These are phyloP conservation scores for Corythornis cristatus DNA, from an alignment of 2,113 vertebrate genomes.

Conservation along the genomic window DNA sequence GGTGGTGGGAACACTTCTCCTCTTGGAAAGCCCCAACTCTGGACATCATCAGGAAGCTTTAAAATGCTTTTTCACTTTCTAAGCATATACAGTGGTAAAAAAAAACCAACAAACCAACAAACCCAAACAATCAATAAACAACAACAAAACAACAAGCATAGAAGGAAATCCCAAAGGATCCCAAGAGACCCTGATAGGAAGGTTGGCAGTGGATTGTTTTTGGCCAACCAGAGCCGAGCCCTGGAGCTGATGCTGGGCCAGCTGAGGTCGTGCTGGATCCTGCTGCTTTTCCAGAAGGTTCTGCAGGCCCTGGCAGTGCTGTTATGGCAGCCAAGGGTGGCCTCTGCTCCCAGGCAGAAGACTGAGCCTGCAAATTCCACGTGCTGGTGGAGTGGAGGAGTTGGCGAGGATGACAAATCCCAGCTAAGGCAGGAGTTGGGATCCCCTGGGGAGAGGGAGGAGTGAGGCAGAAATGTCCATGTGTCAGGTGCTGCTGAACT, in stretches of 20 bases:
- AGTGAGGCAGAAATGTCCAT: background rate
- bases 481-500: background rate
- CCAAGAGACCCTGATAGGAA: background rate
- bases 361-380: background rate
- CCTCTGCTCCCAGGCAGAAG: background rate
- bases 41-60: background rate
- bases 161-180: background rate
- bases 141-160: background rate
- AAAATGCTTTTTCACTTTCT: constrained; percentile 1
- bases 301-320: background rate
- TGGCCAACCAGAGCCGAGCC: background rate
- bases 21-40: constrained; percentile 30
- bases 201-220: background rate
- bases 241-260: background rate
- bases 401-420: background rate
- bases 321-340: background rate
- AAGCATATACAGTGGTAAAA: background rate
- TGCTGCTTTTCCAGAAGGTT: background rate
- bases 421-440: background rate
- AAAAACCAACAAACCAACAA: background rate
- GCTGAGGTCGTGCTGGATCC: background rate
- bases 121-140: background rate
- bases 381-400: background rate
- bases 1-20: background rate
- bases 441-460: background rate